A percentile compares a stretch with the other conserved stretches of the same genome.
Evolutionary conservation across 2,797 vertebrate species (phyloP).

Genomic region (Smutsia gigantea): DNA sequence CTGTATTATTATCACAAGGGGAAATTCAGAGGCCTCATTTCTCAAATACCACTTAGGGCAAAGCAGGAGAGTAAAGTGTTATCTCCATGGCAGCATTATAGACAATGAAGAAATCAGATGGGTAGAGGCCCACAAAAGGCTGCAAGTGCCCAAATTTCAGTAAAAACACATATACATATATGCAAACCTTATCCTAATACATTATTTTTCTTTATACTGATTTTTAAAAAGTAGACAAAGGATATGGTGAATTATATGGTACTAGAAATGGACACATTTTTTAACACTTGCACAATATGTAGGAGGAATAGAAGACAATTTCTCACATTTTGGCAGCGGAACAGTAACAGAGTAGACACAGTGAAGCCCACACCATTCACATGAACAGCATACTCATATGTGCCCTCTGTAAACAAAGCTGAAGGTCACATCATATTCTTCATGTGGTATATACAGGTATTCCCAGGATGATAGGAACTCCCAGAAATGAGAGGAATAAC

Average conservation of each 20-base stretch:
- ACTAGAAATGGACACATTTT: conserved; percentile 7
- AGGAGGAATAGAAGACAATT: conserved; percentile 44
- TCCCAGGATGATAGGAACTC: conserved; percentile 1
- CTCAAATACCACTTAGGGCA: conserved; percentile 54
- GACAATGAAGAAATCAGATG: conserved; percentile 10
- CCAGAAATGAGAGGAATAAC: conserved; percentile 5
- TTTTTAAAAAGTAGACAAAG: conserved; percentile 21
- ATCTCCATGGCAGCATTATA: conserved; percentile 17
- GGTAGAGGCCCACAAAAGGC: background rate
- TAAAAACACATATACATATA: conserved; percentile 26
- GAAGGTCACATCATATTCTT: conserved; percentile 43
- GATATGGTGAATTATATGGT: background rate
- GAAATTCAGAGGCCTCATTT: conserved; percentile 52
- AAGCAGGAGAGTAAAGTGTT: conserved; percentile 8
- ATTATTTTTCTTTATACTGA: conserved; percentile 55
- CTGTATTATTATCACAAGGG: background rate
- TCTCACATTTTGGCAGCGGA: conserved; percentile 50
- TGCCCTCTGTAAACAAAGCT: conserved; percentile 39
- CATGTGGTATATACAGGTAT: conserved; percentile 8
- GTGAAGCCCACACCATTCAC: background rate
- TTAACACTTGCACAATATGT: conserved; percentile 38
- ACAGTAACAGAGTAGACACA: background rate
- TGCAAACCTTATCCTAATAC: conserved; percentile 50
- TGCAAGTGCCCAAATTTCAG: background rate
- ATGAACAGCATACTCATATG: conserved; percentile 11